Evolutionary conservation across 2,888 invertebrate genomes (phyloP), one percentile per base, ranked within the genome.

Genomic region (Himalopsyche anomala): DNA sequence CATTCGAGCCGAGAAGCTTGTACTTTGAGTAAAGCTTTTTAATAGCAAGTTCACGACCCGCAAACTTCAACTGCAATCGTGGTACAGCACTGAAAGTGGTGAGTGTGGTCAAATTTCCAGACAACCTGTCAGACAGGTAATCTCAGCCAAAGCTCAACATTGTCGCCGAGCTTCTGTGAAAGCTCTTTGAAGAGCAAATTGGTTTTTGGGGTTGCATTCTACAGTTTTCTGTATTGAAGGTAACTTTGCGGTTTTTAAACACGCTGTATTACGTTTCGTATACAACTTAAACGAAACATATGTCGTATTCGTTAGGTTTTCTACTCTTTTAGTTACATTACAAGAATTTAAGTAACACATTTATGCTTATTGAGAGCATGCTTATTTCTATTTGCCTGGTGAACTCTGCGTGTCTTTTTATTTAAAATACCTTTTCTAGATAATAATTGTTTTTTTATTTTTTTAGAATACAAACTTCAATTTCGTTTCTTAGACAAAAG

Each of bases 51-150:
- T 74, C 36, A 74, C 28, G 28, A 74, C 74, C 36, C 11, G 74
- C 74, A 74, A 74, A 74, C 74, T 28, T 36, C 5, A 74, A 38
- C 74, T 74, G 74, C 38, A 15, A 8, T 74, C 5, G 74, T 38
- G 12, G 38, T 74, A 74, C 5, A 74, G 36, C 74, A 3, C 36
- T 74, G 2, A 19, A 15, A 28, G 74, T 36, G 74, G 74, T 74
- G 74, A 74, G 74, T 74, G 74, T 74, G 74, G 74, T 74, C 74
- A 74, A 74, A 74, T 74, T 74, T 74, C 74, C 12, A 74, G 74
- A 74, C 74, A 74, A 15, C 11, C 74, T 74, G 74, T 74, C 74
- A 74, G 74, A 74, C 74, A 74, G 74, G 74, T 74, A 74, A 36
- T 74, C 74, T 74, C 74, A 74, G 36, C 74, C 74, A 74, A 74